Evolutionary conservation across 2,113 vertebrate genomes (phyloP).

Genomic region (Pseudopipra pipra): DNA sequence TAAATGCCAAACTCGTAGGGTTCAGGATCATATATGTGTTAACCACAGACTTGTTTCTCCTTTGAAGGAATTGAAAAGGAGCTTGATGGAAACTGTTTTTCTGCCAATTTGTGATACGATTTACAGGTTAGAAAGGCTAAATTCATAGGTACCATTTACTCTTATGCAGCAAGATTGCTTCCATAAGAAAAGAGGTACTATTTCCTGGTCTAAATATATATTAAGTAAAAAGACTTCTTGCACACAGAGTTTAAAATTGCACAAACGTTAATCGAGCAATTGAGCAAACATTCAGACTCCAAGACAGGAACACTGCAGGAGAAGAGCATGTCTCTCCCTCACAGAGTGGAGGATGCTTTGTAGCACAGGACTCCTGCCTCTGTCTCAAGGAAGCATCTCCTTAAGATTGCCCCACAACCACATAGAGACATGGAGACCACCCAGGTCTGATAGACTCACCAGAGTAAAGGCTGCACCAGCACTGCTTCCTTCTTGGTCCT

Average conservation of each 20-base stretch:
- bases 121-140: not conserved
- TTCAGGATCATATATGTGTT: not conserved
- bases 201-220: not conserved
- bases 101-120: not conserved
- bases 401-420: not conserved
- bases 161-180: not conserved
- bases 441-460: not conserved
- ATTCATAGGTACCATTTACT: not conserved
- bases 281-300: rapidly evolving
- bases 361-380: not conserved
- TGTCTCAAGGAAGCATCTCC: not conserved
- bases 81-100: not conserved
- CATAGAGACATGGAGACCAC: not conserved
- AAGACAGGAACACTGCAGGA: not conserved
- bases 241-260: not conserved
- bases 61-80: not conserved
- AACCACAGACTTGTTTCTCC: not conserved
- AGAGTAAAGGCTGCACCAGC: not conserved
- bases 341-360: not conserved
- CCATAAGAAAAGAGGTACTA: not conserved
- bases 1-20: not conserved
- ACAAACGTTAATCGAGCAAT: not conserved
- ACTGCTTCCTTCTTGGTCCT: not conserved
- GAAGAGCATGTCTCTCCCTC: not conserved
- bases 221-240: not conserved